These are phyloP conservation scores for Pardosa pseudoannulata DNA, from an alignment of 2,888 invertebrate species.

Conservation along the genomic window DNA sequence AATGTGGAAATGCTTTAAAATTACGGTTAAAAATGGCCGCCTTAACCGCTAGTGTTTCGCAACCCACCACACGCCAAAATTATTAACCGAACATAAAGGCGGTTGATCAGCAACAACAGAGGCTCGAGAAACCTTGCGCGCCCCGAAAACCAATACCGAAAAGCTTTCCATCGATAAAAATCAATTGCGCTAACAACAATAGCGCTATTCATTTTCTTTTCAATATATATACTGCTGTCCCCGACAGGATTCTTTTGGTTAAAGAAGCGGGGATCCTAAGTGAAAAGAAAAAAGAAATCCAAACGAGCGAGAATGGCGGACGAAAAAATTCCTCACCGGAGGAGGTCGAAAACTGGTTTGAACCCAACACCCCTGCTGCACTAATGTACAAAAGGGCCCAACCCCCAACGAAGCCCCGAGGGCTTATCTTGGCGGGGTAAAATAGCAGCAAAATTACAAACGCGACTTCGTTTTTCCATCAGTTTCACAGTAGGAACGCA, in stretches of 20 bases:
- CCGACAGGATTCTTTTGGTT: background rate
- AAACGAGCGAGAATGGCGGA: too few species aligned
- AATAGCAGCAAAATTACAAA: conserved; percentile 10
- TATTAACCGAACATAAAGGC: background rate
- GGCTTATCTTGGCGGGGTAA: background rate
- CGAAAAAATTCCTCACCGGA: background rate
- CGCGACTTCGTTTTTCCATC: conserved; percentile 14
- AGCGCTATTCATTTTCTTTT: conserved; percentile 11
- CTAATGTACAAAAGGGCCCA: conserved; percentile 17
- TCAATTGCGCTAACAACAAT: conserved; percentile 19
- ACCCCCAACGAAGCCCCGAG: background rate
- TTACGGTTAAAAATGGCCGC: too few species aligned
- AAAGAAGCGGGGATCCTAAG: background rate
- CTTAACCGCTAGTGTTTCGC: too few species aligned
- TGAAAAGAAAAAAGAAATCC: background rate
- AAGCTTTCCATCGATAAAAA: conserved; percentile 4
- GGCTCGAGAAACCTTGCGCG: background rate
- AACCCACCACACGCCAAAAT: too few species aligned
- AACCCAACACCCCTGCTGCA: conserved; percentile 13
- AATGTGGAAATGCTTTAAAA: too few species aligned
- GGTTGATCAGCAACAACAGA: background rate
- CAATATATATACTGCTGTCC: conserved; percentile 7
- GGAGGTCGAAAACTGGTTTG: conserved; percentile 16
- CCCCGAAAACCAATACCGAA: conserved; percentile 7
- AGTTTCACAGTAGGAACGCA: conserved; percentile 4